Evolutionary conservation across 2,113 vertebrate species (phyloP).

Genomic region (Chaenogobius annularis): DNA sequence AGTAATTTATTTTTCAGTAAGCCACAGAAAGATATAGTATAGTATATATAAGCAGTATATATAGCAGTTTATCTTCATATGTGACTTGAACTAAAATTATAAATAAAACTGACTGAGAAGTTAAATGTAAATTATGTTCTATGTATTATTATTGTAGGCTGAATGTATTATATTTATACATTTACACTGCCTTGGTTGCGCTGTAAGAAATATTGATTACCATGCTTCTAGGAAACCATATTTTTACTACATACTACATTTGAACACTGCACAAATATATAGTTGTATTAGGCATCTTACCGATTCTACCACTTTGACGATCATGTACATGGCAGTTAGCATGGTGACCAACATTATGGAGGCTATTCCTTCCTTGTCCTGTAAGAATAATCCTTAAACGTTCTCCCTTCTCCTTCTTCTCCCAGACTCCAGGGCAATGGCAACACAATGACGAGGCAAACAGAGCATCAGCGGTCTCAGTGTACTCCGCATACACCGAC

Average conservation of each 20-base stretch:
- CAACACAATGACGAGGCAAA: conserved; percentile 11
- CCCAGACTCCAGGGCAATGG: conserved; percentile 23
- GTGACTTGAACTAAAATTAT: not conserved
- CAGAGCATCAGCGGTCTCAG: conserved; percentile 18
- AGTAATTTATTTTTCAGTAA: not conserved
- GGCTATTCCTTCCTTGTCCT: conserved; percentile 33
- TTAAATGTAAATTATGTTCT: not conserved
- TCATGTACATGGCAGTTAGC: conserved; percentile 83
- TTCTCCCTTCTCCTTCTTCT: conserved; percentile 23
- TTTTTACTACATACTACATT: not conserved
- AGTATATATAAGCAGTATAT: too few relatives aligned
- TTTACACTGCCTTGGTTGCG: not conserved
- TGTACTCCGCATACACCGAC: conserved; percentile 11
- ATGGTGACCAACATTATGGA: conserved; percentile 83
- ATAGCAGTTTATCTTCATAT: not conserved
- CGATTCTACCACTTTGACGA: conserved; percentile 79
- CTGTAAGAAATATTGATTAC: not conserved
- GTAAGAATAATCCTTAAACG: conserved; percentile 17
- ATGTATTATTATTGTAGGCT: too few relatives aligned
- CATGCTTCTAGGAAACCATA: not conserved
- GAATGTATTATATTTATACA: not conserved
- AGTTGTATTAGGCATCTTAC: conserved; percentile 64
- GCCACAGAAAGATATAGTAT: not conserved
- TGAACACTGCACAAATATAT: not conserved
- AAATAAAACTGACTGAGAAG: not conserved